A percentile compares a stretch with the other conserved stretches of the same genome.
Evolutionary conservation across 2,113 vertebrate species (phyloP).

Genomic region (Clarias batrachus): DNA sequence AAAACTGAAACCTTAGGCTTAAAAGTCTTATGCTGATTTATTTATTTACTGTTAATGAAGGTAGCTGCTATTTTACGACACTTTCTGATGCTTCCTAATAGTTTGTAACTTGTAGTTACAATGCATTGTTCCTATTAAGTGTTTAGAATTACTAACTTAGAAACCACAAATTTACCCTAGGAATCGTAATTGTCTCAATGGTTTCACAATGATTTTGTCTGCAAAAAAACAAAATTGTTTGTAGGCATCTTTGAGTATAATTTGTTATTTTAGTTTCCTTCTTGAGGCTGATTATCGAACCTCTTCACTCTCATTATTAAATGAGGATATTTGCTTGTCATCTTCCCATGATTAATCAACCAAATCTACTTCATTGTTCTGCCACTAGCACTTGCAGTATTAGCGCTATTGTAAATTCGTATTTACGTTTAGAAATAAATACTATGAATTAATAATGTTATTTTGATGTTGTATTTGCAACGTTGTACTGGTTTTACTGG

Average conservation of each 20-base stretch:
- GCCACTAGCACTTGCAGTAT: neutral
- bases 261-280: neutral
- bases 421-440: too few relatives aligned
- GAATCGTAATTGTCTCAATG: neutral
- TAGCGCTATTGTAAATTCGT: too few relatives aligned
- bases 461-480: too few relatives aligned
- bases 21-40: neutral
- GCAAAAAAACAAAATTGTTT: neutral
- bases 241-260: neutral
- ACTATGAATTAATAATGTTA: too few relatives aligned
- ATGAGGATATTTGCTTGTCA: neutral
- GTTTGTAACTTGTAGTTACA: neutral
- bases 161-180: neutral
- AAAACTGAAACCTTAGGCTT: neutral
- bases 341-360: neutral
- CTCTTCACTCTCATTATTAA: neutral
- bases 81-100: neutral
- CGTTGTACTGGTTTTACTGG: too few relatives aligned
- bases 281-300: neutral
- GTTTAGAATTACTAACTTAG: neutral
- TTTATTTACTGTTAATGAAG: neutral
- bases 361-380: neutral
- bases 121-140: neutral
- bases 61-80: neutral
- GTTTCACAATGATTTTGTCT: neutral